phyloP scores from a whole-genome alignment of 2,797 vertebrate species.

The Hemitrygon akajei region DNA sequence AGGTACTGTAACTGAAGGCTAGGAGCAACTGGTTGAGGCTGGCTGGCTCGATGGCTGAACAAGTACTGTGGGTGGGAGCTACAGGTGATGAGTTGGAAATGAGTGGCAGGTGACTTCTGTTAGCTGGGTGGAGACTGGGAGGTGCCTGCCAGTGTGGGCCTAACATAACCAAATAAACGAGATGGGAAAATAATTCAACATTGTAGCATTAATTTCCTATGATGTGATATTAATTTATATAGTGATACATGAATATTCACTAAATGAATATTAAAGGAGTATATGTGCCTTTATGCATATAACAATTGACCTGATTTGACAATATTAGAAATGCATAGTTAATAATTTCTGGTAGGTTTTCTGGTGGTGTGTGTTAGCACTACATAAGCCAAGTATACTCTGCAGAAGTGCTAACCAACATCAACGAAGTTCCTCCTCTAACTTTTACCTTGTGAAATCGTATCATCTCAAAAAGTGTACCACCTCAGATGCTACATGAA shows the following conservation, averaged over 20 bases:
- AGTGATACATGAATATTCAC: background rate
- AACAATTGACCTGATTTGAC: too few species aligned
- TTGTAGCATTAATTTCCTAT: background rate
- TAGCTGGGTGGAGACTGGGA: too few species aligned
- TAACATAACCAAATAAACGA: background rate
- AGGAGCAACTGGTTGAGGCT: too few species aligned
- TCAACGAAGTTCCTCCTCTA: background rate
- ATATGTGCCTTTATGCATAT: background rate
- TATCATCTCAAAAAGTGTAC: background rate
- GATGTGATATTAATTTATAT: background rate
- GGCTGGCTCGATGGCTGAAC: too few species aligned
- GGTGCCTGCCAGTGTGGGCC: too few species aligned
- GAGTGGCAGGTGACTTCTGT: too few species aligned
- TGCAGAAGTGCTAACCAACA: background rate
- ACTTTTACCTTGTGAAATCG: background rate
- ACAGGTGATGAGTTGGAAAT: too few species aligned
- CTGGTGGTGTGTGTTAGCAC: background rate
- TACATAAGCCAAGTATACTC: background rate
- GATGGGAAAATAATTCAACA: background rate
- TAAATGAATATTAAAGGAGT: background rate
- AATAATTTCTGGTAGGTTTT: background rate
- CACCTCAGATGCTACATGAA: background rate
- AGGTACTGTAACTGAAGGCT: too few species aligned
- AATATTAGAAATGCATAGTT: background rate
- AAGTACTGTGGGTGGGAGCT: too few species aligned